phyloP scores from a whole-genome alignment of 2,113 vertebrate species.

The Anseranas semipalmata region DNA sequence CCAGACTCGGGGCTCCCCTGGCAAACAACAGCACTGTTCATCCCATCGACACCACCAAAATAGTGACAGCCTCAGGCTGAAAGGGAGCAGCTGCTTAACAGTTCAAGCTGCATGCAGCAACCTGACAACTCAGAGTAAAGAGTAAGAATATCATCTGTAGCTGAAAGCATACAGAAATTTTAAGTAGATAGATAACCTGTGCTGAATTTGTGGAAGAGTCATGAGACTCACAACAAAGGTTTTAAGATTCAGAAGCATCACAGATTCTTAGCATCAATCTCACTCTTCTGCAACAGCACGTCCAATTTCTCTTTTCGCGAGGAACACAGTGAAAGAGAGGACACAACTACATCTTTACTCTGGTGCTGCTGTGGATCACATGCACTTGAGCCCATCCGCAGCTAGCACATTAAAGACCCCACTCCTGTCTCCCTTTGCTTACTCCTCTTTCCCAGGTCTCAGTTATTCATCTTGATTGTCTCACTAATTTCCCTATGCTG shows the following conservation, averaged over 20 bases:
- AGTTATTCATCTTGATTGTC: background rate
- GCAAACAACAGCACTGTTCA: background rate
- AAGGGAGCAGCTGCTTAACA: background rate
- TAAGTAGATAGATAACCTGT: background rate
- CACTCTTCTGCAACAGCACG: background rate
- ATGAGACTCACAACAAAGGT: background rate
- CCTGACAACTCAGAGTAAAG: background rate
- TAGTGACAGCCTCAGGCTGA: background rate
- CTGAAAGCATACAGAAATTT: background rate
- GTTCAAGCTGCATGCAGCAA: rapidly evolving
- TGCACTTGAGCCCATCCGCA: background rate
- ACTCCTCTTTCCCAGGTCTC: background rate
- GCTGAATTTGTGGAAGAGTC: background rate
- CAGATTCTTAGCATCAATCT: background rate
- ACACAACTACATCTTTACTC: background rate
- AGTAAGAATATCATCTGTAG: background rate
- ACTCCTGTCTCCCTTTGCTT: background rate
- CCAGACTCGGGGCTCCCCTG: background rate
- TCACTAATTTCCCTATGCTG: background rate
- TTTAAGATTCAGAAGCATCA: background rate
- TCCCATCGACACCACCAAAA: background rate
- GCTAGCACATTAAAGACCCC: background rate
- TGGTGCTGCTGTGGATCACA: background rate
- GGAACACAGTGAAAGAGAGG: background rate
- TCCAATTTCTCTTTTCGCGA: background rate